These are phyloP conservation scores for Mesaphorura yosii DNA, from an alignment of 1,140 invertebrate genomes.

Conservation along the genomic window DNA sequence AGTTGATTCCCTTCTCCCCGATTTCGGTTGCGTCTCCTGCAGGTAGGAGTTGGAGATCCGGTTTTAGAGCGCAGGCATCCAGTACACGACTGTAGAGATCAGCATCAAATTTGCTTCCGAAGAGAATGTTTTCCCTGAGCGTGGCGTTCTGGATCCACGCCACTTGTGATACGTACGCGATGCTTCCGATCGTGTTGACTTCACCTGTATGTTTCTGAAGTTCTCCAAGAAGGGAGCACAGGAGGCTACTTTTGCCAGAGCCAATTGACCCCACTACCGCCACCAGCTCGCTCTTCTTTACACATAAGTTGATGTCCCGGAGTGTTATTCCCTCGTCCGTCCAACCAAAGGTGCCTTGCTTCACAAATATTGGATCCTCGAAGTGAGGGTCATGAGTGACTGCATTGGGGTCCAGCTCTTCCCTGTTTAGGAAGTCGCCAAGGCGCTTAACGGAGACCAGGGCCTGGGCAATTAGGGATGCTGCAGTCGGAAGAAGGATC, in stretches of 20 bases:
- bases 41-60: constrained; percentile 37
- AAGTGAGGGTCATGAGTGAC: too few relatives aligned
- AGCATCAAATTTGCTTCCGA: constrained; percentile 34
- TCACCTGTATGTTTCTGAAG: too few relatives aligned
- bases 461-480: constrained; percentile 31
- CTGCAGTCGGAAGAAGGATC: constrained; percentile 39
- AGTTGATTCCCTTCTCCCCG: constrained; percentile 45
- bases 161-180: constrained; percentile 44
- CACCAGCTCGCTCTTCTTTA: too few relatives aligned
- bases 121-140: constrained; percentile 40
- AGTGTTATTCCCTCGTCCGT: too few relatives aligned
- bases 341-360: too few relatives aligned
- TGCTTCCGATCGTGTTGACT: too few relatives aligned
- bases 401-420: constrained; percentile 35
- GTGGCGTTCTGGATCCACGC: constrained; percentile 45
- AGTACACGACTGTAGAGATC: constrained; percentile 40
- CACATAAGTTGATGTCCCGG: too few relatives aligned
- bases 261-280: too few relatives aligned
- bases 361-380: too few relatives aligned
- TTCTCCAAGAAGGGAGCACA: too few relatives aligned
- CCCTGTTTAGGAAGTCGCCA: constrained; percentile 35
- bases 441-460: constrained; percentile 35
- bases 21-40: constrained; percentile 40
- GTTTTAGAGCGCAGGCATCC: constrained; percentile 36
- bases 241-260: too few relatives aligned